Conservation (phyloP, 2,888 invertebrate species). For the Stomorhina lunata region DNA sequence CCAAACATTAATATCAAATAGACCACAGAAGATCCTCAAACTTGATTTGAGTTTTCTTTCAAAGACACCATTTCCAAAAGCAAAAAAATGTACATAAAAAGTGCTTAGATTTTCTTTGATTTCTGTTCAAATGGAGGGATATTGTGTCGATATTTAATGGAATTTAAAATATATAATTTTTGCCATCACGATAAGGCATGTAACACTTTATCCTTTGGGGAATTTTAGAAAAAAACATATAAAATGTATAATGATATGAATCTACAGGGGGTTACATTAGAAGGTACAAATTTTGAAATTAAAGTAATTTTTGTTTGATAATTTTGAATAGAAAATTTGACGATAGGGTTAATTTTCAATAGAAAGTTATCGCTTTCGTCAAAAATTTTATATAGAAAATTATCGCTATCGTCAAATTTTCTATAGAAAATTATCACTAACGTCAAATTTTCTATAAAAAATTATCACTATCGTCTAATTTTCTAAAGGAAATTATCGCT, state of each 20-base stretch:
- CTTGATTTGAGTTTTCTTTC: neutral
- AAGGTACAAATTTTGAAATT: neutral
- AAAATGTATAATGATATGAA: neutral
- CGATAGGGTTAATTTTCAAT: too few species aligned
- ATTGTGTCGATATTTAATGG: neutral
- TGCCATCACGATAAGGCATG: neutral
- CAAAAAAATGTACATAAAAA: neutral
- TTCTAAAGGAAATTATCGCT: too few species aligned
- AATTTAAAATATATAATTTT: neutral
- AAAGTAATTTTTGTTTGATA: neutral
- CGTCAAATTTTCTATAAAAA: too few species aligned
- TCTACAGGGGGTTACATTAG: neutral
- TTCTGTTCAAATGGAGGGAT: neutral
- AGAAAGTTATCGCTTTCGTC: too few species aligned
- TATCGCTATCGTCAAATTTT: too few species aligned
- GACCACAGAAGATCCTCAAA: conserved; percentile 1
- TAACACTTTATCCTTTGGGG: conserved; percentile 33
- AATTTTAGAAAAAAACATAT: neutral
- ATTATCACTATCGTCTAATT: too few species aligned
- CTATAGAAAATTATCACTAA: too few species aligned
- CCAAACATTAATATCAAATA: conserved; percentile 46
- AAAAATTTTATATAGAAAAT: too few species aligned
- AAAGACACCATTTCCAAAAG: neutral
- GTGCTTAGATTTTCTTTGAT: neutral
- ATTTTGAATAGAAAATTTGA: too few species aligned